Conservation (phyloP, 2,113 vertebrate species). For the Phaethon lepturus region DNA sequence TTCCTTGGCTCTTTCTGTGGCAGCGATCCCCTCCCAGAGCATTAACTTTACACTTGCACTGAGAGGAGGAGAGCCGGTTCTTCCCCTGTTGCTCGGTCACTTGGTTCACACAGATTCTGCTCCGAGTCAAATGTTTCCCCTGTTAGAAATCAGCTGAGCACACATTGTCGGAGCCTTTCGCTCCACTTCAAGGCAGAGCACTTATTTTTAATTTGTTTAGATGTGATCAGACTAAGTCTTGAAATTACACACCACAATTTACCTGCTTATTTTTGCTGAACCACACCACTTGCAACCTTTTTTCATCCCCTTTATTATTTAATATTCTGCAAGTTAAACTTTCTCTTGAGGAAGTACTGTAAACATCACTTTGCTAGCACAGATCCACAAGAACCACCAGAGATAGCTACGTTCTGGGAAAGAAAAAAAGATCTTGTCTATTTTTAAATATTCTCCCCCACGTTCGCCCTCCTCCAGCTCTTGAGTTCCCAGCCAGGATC, state of each 20-base stretch:
- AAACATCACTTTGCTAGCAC: not conserved
- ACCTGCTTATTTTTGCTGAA: not conserved
- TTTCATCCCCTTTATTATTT: not conserved
- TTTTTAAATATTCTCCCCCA: not conserved
- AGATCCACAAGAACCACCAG: not conserved
- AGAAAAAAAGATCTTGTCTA: not conserved
- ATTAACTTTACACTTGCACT: not conserved
- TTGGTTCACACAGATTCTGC: not conserved
- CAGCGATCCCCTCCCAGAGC: not conserved
- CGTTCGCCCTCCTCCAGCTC: not conserved
- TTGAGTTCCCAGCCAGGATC: not conserved
- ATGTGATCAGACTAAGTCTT: not conserved
- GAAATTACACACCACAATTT: not conserved
- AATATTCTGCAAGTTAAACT: not conserved
- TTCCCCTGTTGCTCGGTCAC: not conserved
- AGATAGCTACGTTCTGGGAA: fast-evolving
- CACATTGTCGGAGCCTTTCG: not conserved
- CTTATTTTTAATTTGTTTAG: not conserved
- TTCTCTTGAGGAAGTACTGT: not conserved
- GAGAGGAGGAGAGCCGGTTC: not conserved
- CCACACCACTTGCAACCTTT: not conserved
- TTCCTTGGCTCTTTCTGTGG: not conserved
- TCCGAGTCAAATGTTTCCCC: not conserved
- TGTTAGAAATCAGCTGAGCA: not conserved
- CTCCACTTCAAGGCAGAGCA: not conserved